Conservation (phyloP, 2,113 vertebrate species). For the Strigops habroptila region DNA sequence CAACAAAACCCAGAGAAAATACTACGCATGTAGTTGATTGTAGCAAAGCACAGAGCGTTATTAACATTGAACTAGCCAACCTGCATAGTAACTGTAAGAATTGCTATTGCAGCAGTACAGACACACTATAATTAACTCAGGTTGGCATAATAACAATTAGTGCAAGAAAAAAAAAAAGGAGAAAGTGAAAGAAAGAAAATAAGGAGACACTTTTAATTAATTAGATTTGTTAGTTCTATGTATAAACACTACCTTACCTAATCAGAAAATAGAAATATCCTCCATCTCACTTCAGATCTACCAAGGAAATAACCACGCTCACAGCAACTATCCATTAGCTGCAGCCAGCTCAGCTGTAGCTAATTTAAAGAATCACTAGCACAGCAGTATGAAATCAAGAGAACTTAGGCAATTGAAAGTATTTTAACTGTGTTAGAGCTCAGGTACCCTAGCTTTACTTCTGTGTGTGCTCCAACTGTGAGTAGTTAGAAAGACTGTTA, state of each 20-base stretch:
- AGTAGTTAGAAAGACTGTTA: not conserved
- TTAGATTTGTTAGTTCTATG: not conserved
- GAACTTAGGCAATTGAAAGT: not conserved
- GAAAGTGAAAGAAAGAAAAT: not conserved
- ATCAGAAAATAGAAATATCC: not conserved
- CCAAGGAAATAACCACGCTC: not conserved
- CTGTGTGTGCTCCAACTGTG: not conserved
- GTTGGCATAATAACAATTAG: not conserved
- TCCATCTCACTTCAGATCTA: not conserved
- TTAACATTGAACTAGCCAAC: not conserved
- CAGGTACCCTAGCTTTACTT: not conserved
- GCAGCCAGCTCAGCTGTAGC: slow-evolving; percentile 36
- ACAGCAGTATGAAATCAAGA: slow-evolving; percentile 31
- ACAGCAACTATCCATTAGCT: not conserved
- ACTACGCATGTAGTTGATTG: not conserved
- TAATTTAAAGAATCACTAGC: slow-evolving; percentile 45
- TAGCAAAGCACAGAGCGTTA: not conserved
- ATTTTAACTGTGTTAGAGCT: not conserved
- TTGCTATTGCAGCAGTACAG: not conserved
- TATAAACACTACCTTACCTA: not conserved
- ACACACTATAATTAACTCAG: not conserved
- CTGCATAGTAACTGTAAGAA: not conserved
- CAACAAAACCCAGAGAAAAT: not conserved
- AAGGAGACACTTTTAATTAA: not conserved
- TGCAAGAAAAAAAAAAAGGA: fast-evolving